Base-by-base conservation (phyloP, 2,113 vertebrate genomes). In the Rhinolophus sinicus region DNA sequence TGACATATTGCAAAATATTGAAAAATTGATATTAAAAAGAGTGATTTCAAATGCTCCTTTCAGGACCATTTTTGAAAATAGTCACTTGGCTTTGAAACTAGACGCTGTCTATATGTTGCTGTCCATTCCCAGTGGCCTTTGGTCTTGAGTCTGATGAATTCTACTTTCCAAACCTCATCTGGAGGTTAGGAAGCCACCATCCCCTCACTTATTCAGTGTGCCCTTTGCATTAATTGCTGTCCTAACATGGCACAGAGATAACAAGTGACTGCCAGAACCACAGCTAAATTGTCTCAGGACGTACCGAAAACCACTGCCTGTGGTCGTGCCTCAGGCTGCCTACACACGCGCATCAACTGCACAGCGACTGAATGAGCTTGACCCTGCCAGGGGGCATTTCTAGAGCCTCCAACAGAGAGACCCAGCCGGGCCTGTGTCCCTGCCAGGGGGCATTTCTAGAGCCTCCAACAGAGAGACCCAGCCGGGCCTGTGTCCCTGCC, bases 281-380 rank as follows among this genome's bases (percentile, higher is more conserved):
- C 91, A 80, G 2, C 75, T 96, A 89, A 94, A 78, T 73, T 54
- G 52, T 44, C 96, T 97, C 13, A 52, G 82, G 56, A 56, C 54
- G 24, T 86, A 76, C 12, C 35, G 84, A 92, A 93, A 52, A 13
- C 38, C 56, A 78, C n/a, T 96, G 14, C 56, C 11, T 78, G 21
- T 93, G 65, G 19, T 87, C 95, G 26, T 88, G 92, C 89, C 82
- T 93, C 64, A 97, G 22, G 15, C 77, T 72, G 95, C 97, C 77
- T 72, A 95, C 97, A 88, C 33, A 52, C 12, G 95, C 73, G 38
- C 72, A 33, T 90, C 38, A 88, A 2, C 15, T 93, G 3, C n/a
- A 69, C 64, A 54, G 72, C 84, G 26, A 75, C 22, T 78, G 65
- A 96, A 90, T 90, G 21, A 96, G 94, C 14, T 88, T 78, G 33